Evolutionary conservation across 2,113 vertebrate genomes (phyloP), one percentile per base, ranked within the genome.

Genomic region (Protobothrops mucrosquamatus): DNA sequence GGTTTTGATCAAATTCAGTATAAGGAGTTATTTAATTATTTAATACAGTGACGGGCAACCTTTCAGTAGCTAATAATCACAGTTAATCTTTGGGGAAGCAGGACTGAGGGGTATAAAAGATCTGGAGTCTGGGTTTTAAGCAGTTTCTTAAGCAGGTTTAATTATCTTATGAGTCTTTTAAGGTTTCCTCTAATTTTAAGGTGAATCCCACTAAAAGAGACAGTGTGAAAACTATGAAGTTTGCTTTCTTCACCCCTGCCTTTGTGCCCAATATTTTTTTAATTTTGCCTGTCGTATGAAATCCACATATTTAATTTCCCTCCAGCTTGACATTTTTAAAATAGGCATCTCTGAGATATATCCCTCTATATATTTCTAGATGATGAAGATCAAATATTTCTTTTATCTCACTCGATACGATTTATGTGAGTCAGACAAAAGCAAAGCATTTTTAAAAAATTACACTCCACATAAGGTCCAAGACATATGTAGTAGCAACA

Each of bases 251-350:
- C 34, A 81, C 18, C 34, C 69, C 6, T 14, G 15, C n/a, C 5
- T 74, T 74, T 18, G 91, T 93, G 95, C 93, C 94, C 34, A 69
- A 23, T 57, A 22, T 56, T 88, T 88, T 88, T 3, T 56, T 57
- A 43, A 95, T 97, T 97, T 94, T 91, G 6, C 74, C 87, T 95
- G 8, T 8, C 93, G 74, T 94, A 93, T 91, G 95, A 59, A 74
- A 85, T 61, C 95, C 94, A 96, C 57, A 90, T 94, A 55, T 24
- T 94, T 95, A 92, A 64, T 94, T 94, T 96, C 96, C 29, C 9
- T 97, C 95, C 8, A 92, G 93, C 87, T 93, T 94, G 96, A 94
- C n/a, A 20, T 91, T 91, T 20, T 54, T 20, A 88, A 55, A 88
- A 54, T 7, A 24, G 4, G 7, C 18, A 22, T 92, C 91, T 96